Percentiles rank a stretch among this genome's conserved stretches.
Evolutionary conservation across 2,888 invertebrate species (phyloP).

Genomic region (Campoplex nolae): DNA sequence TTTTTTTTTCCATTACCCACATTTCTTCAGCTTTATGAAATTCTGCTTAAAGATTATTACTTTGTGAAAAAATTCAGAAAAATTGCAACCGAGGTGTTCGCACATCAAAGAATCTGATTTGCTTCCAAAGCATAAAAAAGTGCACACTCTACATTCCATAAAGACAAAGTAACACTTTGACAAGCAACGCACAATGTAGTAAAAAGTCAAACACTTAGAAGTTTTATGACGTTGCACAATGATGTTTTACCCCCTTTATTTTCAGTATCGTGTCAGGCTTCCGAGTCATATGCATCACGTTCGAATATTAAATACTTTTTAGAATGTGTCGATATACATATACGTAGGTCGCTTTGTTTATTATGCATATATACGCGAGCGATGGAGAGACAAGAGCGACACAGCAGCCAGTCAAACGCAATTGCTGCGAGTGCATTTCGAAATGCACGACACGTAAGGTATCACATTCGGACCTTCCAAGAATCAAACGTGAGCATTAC

Average conservation of each 20-base stretch:
- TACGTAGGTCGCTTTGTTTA: background rate
- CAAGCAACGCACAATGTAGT: background rate
- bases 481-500: constrained; percentile 58
- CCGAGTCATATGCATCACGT: constrained; percentile 34
- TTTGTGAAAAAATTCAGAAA: background rate
- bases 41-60: background rate
- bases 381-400: background rate
- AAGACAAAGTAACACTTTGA: constrained; percentile 14
- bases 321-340: background rate
- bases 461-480: constrained; percentile 41
- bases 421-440: constrained; percentile 40
- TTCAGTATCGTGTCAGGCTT: constrained; percentile 16
- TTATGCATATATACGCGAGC: background rate
- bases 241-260: background rate
- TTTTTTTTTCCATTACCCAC: background rate
- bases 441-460: background rate
- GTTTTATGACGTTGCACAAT: constrained; percentile 23
- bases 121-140: background rate
- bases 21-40: background rate
- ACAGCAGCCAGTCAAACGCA: background rate
- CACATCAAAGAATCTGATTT: background rate
- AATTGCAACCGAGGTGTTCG: background rate
- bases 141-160: background rate
- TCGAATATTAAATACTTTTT: background rate
- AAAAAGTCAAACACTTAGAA: background rate